Percentiles rank a stretch among this genome's conserved stretches.
These are phyloP conservation scores for Grammomys dolichurus DNA, from an alignment of 2,113 vertebrate genomes.

Conservation along the genomic window DNA sequence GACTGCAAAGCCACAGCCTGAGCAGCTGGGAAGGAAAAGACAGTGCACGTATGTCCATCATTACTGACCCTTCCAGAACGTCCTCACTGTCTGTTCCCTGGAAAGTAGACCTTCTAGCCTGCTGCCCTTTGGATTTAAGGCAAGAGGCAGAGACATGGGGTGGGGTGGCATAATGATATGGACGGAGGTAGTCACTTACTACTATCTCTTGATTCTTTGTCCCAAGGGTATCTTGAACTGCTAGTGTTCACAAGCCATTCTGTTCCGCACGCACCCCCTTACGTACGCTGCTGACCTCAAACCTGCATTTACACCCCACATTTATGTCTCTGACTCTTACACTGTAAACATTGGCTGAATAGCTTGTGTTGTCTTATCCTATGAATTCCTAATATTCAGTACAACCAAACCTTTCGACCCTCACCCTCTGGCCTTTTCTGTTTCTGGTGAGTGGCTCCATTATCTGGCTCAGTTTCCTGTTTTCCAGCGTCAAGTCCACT, in stretches of 20 bases:
- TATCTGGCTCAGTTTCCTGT: neutral
- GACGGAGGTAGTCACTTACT: neutral
- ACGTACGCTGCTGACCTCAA: neutral
- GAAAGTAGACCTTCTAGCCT: neutral
- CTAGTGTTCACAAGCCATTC: neutral
- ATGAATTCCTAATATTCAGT: neutral
- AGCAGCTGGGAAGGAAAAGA: neutral
- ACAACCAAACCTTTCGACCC: neutral
- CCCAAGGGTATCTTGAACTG: neutral
- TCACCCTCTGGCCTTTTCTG: neutral
- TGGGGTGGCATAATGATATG: neutral
- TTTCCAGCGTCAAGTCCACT: neutral
- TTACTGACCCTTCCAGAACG: neutral
- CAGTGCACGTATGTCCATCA: neutral
- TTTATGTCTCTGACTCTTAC: neutral
- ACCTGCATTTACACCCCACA: neutral
- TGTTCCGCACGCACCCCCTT: neutral
- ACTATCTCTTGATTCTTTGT: neutral
- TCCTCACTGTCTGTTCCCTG: neutral
- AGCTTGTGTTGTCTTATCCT: neutral
- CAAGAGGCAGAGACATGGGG: neutral
- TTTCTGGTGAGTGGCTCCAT: neutral
- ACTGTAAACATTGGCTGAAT: neutral
- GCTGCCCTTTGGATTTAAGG: conserved; percentile 4
- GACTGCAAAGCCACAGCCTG: neutral